Evolutionary conservation across 2,113 vertebrate species (phyloP).

Genomic region (Psettodes erumei): DNA sequence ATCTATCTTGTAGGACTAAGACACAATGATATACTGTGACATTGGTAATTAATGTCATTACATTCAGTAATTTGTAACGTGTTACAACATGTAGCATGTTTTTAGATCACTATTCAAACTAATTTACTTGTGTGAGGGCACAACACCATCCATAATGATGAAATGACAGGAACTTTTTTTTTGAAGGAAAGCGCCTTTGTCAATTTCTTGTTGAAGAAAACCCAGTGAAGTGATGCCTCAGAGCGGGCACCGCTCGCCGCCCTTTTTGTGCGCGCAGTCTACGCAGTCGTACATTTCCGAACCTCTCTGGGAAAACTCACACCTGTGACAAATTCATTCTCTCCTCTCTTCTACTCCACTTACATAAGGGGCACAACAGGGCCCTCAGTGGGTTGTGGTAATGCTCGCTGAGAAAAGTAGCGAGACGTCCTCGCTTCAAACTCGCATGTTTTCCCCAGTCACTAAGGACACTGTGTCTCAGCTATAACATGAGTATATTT

Average conservation of each 20-base stretch:
- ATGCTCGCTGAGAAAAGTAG: constrained; percentile 52
- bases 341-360: constrained; percentile 62
- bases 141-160: constrained; percentile 24
- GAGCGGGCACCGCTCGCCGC: not conserved
- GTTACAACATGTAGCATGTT: not conserved
- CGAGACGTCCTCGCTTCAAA: constrained; percentile 49
- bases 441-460: constrained; percentile 23
- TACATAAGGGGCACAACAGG: constrained; percentile 66
- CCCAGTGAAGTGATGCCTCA: constrained; percentile 51
- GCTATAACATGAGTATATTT: not conserved
- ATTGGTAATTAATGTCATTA: not conserved
- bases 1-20: not conserved
- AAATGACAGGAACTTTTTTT: no score
- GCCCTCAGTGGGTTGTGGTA: constrained; percentile 67
- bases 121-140: constrained; percentile 20
- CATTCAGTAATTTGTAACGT: not conserved
- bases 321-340: constrained; percentile 74
- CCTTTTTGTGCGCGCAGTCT: constrained; percentile 20
- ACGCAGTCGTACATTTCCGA: constrained; percentile 57
- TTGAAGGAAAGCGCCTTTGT: constrained; percentile 24
- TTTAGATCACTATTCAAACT: not conserved
- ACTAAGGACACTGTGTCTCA: not conserved
- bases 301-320: constrained; percentile 65
- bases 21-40: not conserved
- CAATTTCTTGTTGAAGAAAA: constrained; percentile 21